phyloP scores from a whole-genome alignment of 2,113 vertebrate species.

The Catharus minimus region DNA sequence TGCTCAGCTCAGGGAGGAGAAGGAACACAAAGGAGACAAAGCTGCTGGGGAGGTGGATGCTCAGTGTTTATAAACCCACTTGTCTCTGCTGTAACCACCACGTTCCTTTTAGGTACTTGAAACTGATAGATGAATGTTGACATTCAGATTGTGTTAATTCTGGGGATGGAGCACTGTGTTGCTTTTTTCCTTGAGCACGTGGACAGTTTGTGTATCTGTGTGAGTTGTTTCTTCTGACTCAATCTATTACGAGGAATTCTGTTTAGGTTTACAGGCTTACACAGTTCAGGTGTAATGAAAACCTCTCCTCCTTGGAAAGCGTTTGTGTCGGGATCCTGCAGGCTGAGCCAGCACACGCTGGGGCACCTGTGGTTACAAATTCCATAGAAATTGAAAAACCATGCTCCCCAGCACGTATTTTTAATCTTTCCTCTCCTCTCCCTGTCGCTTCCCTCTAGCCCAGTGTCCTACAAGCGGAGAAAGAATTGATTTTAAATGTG shows the following conservation, averaged over 20 bases:
- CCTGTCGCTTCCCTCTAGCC: neutral
- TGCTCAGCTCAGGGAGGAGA: neutral
- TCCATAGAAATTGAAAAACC: neutral
- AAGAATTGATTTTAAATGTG: slow-evolving; percentile 5
- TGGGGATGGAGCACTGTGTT: neutral
- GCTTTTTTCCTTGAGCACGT: accelerated
- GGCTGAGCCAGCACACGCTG: neutral
- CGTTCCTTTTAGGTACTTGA: neutral
- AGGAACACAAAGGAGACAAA: neutral
- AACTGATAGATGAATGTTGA: neutral
- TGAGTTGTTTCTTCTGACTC: neutral
- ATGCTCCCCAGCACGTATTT: neutral
- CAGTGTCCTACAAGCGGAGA: neutral
- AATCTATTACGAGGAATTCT: neutral
- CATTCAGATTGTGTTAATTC: neutral
- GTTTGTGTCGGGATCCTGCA: accelerated
- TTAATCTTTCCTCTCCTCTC: slow-evolving; percentile 30
- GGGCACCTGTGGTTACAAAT: neutral
- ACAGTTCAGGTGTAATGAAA: neutral
- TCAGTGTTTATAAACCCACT: neutral
- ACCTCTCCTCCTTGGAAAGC: neutral
- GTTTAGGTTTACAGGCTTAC: neutral
- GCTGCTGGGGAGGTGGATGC: neutral
- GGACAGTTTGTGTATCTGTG: neutral
- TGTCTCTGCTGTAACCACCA: neutral